Evolutionary conservation across 2,888 invertebrate genomes (phyloP), one percentile per base, ranked within the genome.

Genomic region (Plagiodera versicolora): DNA sequence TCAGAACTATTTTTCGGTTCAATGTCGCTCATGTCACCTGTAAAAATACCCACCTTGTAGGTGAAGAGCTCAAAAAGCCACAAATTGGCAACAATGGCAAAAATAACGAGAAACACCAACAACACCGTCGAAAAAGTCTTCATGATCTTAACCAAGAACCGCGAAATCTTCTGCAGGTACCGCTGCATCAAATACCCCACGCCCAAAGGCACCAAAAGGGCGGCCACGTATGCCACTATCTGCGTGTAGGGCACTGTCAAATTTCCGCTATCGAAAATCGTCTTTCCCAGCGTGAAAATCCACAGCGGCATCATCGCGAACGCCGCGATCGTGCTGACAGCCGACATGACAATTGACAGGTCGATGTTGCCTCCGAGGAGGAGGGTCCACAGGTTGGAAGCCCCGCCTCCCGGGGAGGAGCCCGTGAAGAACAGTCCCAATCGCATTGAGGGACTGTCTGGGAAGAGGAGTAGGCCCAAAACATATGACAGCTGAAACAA

Each of bases 321-420:
- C 0, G 96, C 90, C 0, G 89, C 89, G 2, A 97, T 78, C 2
- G 94, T 96, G 61, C 94, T 76, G 50, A 78, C 70, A 2, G 95
- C 88, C 0, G 98, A 98, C 96, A 98, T 95, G n/a, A 97, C 91
- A 47, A 98, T 87, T 0, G 95, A 95, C 39, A 98, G 83, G 78
- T 95, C 90, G 6, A 97, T 86, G 80, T 98, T 97, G 4, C 95
- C 98, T 2, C 90, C 91, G 1, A 98, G 83, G 14, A 97, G 85
- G 66, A 92, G 88, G 0, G 95, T 91, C 95, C 97, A 98, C 72
- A 97, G 92, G 79, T 98, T 98, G 53, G 96, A 96, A 24, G 95
- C 95, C 0, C 96, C 97, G 0, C 98, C 95, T 16, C 91, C 92
- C 0, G 95, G 94, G 4, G 92, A 89, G 24, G 92, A 90, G 0